Base-by-base conservation (phyloP, 2,797 vertebrate genomes). In the Lerista edwardsae region DNA sequence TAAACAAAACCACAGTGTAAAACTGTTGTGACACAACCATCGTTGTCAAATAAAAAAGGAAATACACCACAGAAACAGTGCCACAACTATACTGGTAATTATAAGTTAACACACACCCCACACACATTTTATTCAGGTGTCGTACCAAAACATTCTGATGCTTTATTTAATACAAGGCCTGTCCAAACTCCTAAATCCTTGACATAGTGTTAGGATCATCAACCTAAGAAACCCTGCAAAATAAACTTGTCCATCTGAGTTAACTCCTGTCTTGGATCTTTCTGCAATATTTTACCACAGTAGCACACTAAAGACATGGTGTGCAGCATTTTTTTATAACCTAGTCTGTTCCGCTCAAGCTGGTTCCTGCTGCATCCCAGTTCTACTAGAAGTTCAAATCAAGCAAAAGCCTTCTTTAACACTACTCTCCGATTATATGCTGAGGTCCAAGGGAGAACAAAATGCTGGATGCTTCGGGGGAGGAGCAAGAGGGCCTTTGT, bases 1-100 rank as follows among this genome's bases (percentile, higher is more conserved):
- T 99, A 94, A 78, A 95, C 73, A 93, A 95, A 93, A 95, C 69
- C 31, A 68, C 0, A 62, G 93, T 78, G 89, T 34, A 1, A 1
- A 84, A 78, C 23, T 23, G 68, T 9, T 19, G 65, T n/a, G 76
- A 71, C 55, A 34, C 47, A 80, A 12, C 75, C 36, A 74, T 5
- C 47, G 36, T 27, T 34, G 41, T n/a, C 75, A 31, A 39, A 59
- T 51, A 85, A 34, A 62, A 62, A 88, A 12, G 81, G 67, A 47
- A 84, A 68, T 57, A 76, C 6, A 84, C 27, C 39, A 84, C 8
- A 85, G 84, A 65, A 83, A 3, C 31, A 69, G 55, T 36, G 67
- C 0, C 1, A 86, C 31, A 31, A 80, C 29, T 3, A 83, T 79
- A 44, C 61, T 81, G 29, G 34, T 57, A 82, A 31, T n/a, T 64